These are phyloP conservation scores for Caradrina kadenii DNA, from an alignment of 2,888 invertebrate species.

Conservation along the genomic window DNA sequence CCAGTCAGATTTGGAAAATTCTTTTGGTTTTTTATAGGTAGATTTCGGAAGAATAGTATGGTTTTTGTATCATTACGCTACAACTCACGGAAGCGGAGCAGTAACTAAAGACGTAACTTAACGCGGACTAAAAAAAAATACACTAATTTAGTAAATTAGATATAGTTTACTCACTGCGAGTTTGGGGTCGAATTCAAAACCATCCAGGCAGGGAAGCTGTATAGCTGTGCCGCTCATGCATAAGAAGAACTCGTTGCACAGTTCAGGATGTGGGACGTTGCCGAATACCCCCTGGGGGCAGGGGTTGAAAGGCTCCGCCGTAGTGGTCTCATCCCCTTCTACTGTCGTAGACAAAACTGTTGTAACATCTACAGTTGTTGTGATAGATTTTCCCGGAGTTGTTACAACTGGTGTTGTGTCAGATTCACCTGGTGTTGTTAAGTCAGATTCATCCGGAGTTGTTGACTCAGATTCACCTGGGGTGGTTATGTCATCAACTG, in stretches of 20 bases:
- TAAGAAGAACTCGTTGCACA: conserved; percentile 72
- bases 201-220: conserved; percentile 65
- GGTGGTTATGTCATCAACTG: no score
- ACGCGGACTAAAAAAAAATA: no score
- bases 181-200: conserved; percentile 69
- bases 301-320: conserved; percentile 27
- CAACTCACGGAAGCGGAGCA: no score
- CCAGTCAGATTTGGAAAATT: no score
- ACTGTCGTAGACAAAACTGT: conserved; percentile 21
- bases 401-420: background rate
- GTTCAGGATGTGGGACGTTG: conserved; percentile 70
- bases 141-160: no score
- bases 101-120: no score
- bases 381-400: background rate
- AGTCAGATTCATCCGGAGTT: background rate
- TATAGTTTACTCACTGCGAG: conserved; percentile 39
- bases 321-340: conserved; percentile 2
- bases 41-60: no score
- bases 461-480: background rate
- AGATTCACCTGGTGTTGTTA: background rate
- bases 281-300: conserved; percentile 69
- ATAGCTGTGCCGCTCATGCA: conserved; percentile 69
- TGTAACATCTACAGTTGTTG: conserved; percentile 5
- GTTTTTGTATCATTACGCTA: no score
- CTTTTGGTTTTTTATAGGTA: no score